Evolutionary conservation across 2,888 invertebrate species (phyloP).

Genomic region (Yponomeuta sedellus): DNA sequence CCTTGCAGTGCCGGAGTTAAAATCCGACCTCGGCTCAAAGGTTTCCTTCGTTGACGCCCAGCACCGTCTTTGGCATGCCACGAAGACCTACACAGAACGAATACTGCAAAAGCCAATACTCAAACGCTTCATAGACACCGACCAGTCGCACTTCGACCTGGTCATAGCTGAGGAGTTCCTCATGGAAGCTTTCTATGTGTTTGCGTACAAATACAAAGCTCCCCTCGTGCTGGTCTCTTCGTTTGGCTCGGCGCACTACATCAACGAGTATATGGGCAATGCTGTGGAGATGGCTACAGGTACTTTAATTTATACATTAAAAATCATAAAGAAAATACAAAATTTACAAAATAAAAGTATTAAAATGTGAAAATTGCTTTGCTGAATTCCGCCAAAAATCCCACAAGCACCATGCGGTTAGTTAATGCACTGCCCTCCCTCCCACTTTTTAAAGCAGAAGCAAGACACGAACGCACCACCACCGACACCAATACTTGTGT

Average conservation of each 20-base stretch:
- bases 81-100: slow-evolving; percentile 21
- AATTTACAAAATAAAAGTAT: no score
- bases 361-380: no score
- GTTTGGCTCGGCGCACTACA: slow-evolving; percentile 26
- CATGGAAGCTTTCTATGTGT: slow-evolving; percentile 33
- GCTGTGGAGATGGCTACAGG: slow-evolving; percentile 36
- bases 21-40: neutral
- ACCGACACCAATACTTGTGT: no score
- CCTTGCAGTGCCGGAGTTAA: slow-evolving; percentile 18
- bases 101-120: slow-evolving; percentile 23
- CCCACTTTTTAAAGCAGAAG: no score
- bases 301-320: no score
- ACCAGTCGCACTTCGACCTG: slow-evolving; percentile 31
- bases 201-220: slow-evolving; percentile 34
- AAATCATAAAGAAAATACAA: no score
- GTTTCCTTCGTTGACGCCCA: slow-evolving; percentile 12
- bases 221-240: slow-evolving; percentile 25
- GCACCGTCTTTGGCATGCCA: slow-evolving; percentile 12
- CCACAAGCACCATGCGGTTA: no score
- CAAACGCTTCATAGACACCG: slow-evolving; percentile 25
- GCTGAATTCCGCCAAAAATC: no score
- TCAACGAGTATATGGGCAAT: slow-evolving; percentile 26
- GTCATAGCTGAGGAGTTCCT: slow-evolving; percentile 34
- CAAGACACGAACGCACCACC: no score
- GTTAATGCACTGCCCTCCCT: no score